Percentiles rank a stretch among this genome's conserved stretches.
phyloP scores from a whole-genome alignment of 2,797 vertebrate species.

The Enteromius treurensis region DNA sequence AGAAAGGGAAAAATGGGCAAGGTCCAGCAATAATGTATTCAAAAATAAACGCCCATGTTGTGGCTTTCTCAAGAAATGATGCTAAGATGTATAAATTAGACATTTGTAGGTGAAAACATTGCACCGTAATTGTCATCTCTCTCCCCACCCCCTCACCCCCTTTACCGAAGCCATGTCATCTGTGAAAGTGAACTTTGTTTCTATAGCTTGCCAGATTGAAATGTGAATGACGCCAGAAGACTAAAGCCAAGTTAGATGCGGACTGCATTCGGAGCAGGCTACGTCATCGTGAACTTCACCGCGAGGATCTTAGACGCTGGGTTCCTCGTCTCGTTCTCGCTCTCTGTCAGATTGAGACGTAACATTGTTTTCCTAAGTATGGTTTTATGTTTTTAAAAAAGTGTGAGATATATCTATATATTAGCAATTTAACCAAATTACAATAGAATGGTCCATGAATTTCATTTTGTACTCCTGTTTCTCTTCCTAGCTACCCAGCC shows the following conservation, averaged over 20 bases:
- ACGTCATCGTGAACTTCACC: constrained; percentile 52
- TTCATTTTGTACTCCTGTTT: constrained; percentile 80
- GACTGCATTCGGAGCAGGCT: constrained; percentile 61
- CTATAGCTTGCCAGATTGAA: constrained; percentile 52
- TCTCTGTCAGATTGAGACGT: constrained; percentile 62
- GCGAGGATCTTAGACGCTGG: constrained; percentile 64
- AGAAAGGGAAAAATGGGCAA: constrained; percentile 58
- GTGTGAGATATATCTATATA: constrained; percentile 67
- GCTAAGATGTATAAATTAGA: constrained; percentile 53
- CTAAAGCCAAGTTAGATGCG: constrained; percentile 53
- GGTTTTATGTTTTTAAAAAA: constrained; percentile 68
- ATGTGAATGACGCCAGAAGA: constrained; percentile 55
- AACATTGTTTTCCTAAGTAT: constrained; percentile 70
- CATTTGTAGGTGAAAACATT: constrained; percentile 46
- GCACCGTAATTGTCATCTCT: constrained; percentile 34
- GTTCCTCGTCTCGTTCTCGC: constrained; percentile 48
- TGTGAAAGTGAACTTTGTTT: constrained; percentile 39
- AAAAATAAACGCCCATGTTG: constrained; percentile 31
- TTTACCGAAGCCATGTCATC: constrained; percentile 28
- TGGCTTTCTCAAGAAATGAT: constrained; percentile 33
- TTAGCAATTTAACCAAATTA: constrained; percentile 75
- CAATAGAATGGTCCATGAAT: constrained; percentile 79
- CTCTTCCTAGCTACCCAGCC: constrained; percentile 80
- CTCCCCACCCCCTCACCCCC: not conserved
- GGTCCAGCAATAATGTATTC: constrained; percentile 61